These are phyloP conservation scores for Phyllotreta cruciferae DNA, from an alignment of 2,888 invertebrate genomes.

Conservation along the genomic window DNA sequence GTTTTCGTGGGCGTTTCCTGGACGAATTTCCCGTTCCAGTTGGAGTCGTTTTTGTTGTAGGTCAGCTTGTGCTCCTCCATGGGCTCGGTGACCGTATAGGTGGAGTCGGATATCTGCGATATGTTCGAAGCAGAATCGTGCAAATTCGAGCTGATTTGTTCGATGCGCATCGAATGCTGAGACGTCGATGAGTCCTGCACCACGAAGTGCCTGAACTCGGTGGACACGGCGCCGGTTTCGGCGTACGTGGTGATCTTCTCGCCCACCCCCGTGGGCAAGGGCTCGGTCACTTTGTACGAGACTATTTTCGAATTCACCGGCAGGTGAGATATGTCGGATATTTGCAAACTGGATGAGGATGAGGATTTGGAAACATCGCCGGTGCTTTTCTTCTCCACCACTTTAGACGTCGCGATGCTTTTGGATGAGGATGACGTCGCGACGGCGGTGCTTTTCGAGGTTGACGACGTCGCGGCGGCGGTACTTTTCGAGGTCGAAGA, in stretches of 20 bases:
- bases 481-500: slow-evolving; percentile 44
- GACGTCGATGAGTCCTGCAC: slow-evolving; percentile 49
- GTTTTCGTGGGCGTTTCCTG: slow-evolving; percentile 53
- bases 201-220: slow-evolving; percentile 57
- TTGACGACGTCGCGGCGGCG: slow-evolving; percentile 38
- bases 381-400: slow-evolving; percentile 41
- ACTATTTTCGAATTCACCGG: slow-evolving; percentile 53
- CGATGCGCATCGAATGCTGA: slow-evolving; percentile 50
- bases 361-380: slow-evolving; percentile 54
- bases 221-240: slow-evolving; percentile 54
- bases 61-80: slow-evolving; percentile 55
- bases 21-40: slow-evolving; percentile 63
- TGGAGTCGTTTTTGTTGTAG: slow-evolving; percentile 59
- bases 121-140: slow-evolving; percentile 56
- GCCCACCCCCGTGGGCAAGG: slow-evolving; percentile 55
- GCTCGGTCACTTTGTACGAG: slow-evolving; percentile 57
- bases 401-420: slow-evolving; percentile 46
- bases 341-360: slow-evolving; percentile 56
- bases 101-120: slow-evolving; percentile 53
- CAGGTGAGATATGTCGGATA: slow-evolving; percentile 58
- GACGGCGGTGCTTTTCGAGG: slow-evolving; percentile 39
- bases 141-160: slow-evolving; percentile 56
- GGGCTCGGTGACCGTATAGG: slow-evolving; percentile 59
- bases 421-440: slow-evolving; percentile 41
- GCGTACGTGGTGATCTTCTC: slow-evolving; percentile 58